phyloP scores from a whole-genome alignment of 2,113 vertebrate genomes.

The Microtus oregoni region DNA sequence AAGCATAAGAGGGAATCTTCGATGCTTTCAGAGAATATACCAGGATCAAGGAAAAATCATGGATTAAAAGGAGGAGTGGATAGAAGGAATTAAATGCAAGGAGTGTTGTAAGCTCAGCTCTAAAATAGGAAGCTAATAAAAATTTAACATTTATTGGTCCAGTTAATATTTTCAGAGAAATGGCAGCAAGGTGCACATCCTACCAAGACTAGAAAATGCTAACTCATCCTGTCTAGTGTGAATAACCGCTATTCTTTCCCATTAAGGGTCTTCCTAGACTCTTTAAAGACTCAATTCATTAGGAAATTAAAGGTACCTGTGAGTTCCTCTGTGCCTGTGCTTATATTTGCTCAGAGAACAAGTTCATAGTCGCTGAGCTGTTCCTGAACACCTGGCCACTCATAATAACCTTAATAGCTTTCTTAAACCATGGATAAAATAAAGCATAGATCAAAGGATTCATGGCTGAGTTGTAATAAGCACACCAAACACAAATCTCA shows the following conservation, averaged over 20 bases:
- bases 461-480: slow-evolving; percentile 68
- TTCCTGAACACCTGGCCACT: slow-evolving; percentile 54
- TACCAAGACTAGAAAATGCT: not conserved
- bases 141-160: not conserved
- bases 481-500: slow-evolving; percentile 69
- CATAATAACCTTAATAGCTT: slow-evolving; percentile 65
- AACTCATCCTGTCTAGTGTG: not conserved
- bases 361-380: slow-evolving; percentile 55
- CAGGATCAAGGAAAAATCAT: not conserved
- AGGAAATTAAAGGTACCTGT: not conserved
- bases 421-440: slow-evolving; percentile 75
- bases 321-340: not conserved
- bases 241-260: not conserved
- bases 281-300: not conserved
- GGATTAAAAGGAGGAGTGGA: not conserved
- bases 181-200: not conserved
- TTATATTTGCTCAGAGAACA: slow-evolving; percentile 49
- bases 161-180: not conserved
- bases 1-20: not conserved
- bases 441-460: slow-evolving; percentile 77
- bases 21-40: not conserved
- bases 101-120: not conserved
- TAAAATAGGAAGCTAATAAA: not conserved
- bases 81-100: rapidly evolving
- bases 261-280: not conserved